These are phyloP conservation scores for Eutrigla gurnardus DNA, from an alignment of 2,797 vertebrate genomes.

Conservation along the genomic window DNA sequence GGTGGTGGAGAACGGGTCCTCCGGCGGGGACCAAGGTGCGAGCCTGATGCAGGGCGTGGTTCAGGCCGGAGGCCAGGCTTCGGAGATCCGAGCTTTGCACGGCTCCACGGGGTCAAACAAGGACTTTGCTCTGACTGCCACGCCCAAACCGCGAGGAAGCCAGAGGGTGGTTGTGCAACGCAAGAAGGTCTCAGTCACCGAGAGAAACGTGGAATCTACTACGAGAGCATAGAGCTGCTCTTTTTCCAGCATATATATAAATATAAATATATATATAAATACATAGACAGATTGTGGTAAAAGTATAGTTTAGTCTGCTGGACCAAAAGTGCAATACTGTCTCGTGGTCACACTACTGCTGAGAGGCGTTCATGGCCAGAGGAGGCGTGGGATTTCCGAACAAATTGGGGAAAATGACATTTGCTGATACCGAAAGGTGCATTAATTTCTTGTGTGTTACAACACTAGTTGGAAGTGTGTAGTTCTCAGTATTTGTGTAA, in stretches of 20 bases:
- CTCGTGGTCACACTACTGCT: constrained; percentile 3
- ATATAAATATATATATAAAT: not conserved
- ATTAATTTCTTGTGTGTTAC: not conserved
- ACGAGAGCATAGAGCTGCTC: constrained; percentile 46
- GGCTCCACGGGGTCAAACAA: constrained; percentile 50
- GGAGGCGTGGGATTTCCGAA: not conserved
- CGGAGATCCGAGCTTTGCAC: constrained; percentile 38
- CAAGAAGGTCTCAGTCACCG: constrained; percentile 76
- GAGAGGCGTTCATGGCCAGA: not conserved
- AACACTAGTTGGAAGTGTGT: not conserved
- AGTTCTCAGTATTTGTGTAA: not conserved
- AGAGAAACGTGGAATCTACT: constrained; percentile 72
- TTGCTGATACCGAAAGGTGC: not conserved
- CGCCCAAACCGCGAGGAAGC: constrained; percentile 50
- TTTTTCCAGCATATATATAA: constrained; percentile 4
- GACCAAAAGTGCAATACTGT: constrained; percentile 17
- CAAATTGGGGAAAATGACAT: not conserved
- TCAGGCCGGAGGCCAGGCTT: constrained; percentile 45
- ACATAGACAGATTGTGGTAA: constrained; percentile 4
- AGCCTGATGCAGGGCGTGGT: constrained; percentile 39
- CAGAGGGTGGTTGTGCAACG: constrained; percentile 75
- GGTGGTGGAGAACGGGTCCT: constrained; percentile 64
- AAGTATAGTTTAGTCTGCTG: constrained; percentile 5
- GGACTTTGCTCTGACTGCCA: constrained; percentile 26
- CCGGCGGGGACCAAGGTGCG: constrained; percentile 24